phyloP scores from a whole-genome alignment of 2,113 vertebrate genomes.

The Tupaia tana region DNA sequence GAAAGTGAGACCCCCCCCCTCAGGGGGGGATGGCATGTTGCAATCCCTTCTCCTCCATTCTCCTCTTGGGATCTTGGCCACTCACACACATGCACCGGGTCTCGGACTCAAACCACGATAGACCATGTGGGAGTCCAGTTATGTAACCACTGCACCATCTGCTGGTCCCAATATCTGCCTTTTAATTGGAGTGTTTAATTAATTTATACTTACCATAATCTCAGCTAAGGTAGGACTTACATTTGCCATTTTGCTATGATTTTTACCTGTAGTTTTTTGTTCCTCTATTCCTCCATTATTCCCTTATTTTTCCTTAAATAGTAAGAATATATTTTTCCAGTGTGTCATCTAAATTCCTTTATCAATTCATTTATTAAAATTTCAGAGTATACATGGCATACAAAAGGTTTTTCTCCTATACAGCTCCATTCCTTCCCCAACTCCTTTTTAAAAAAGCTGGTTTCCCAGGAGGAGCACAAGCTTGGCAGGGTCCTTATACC shows the following conservation, averaged over 20 bases:
- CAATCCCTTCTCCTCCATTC: too few relatives aligned
- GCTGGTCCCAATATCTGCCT: neutral
- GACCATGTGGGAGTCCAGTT: too few relatives aligned
- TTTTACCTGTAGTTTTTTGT: neutral
- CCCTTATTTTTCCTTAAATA: neutral
- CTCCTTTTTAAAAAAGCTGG: too few relatives aligned
- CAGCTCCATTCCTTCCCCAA: neutral
- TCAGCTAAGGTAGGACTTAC: neutral
- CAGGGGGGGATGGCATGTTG: too few relatives aligned
- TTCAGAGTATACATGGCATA: neutral
- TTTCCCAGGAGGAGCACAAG: too few relatives aligned
- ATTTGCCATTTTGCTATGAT: neutral
- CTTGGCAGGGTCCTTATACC: too few relatives aligned
- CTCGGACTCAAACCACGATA: too few relatives aligned
- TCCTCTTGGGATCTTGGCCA: too few relatives aligned
- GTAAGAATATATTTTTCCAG: neutral
- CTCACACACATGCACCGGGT: too few relatives aligned
- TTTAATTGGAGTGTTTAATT: neutral
- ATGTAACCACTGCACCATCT: too few relatives aligned
- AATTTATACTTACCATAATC: neutral
- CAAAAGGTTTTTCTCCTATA: neutral
- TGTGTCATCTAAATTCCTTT: neutral
- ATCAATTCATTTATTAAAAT: neutral
- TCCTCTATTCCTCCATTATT: neutral
- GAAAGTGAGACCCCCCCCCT: too few relatives aligned